A percentile compares a stretch with the other conserved stretches of the same genome.
Evolutionary conservation across 2,113 vertebrate genomes (phyloP).

Genomic region (Boulengeromyrus knoepffleri): DNA sequence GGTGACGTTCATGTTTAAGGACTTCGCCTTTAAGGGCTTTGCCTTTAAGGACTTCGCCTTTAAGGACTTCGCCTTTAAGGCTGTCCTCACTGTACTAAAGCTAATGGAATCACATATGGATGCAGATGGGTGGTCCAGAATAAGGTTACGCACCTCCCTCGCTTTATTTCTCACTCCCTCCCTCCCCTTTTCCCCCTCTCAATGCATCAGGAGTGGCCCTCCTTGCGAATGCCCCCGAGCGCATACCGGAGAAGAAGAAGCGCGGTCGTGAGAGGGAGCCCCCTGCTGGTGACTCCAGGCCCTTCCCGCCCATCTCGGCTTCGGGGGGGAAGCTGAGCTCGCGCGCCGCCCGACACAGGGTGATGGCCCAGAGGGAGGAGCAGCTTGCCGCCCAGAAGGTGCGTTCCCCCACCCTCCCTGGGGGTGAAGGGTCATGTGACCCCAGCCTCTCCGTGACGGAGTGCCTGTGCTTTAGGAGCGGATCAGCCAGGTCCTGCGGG

Average conservation of each 20-base stretch:
- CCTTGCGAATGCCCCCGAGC: constrained; percentile 82
- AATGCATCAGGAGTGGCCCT: constrained; percentile 75
- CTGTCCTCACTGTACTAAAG: background rate
- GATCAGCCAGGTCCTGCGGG: constrained; percentile 85
- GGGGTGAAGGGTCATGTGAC: background rate
- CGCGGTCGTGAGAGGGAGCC: constrained; percentile 65
- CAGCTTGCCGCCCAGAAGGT: constrained; percentile 80
- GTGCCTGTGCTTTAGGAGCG: constrained; percentile 63
- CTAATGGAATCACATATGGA: background rate
- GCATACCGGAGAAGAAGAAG: constrained; percentile 69
- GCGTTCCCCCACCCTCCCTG: background rate
- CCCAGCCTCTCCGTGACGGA: background rate
- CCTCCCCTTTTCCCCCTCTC: background rate
- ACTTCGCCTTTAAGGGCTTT: background rate
- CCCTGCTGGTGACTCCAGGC: constrained; percentile 35
- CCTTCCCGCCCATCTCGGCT: constrained; percentile 31
- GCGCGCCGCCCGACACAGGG: constrained; percentile 68
- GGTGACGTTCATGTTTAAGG: background rate
- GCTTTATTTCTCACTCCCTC: background rate
- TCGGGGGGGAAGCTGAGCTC: constrained; percentile 62
- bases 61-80: background rate
- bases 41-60: background rate
- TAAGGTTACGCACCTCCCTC: background rate
- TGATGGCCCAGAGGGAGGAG: constrained; percentile 76
- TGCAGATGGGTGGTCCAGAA: background rate